A percentile compares a stretch with the other conserved stretches of the same genome.
Evolutionary conservation across 2,888 invertebrate genomes (phyloP).

Genomic region (Endomychus coccineus): DNA sequence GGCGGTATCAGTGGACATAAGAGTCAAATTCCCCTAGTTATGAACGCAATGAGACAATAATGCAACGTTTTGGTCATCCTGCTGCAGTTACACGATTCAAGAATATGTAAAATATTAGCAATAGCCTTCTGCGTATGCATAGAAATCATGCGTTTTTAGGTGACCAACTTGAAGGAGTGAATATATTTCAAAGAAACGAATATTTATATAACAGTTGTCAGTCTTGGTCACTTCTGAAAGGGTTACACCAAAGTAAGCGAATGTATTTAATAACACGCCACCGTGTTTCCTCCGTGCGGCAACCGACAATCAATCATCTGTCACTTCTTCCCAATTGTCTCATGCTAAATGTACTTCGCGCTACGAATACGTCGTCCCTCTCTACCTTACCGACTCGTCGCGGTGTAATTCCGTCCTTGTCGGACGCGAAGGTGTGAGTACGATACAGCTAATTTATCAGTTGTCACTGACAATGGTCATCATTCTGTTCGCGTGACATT

Average conservation of each 20-base stretch:
- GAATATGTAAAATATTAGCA: too few species aligned
- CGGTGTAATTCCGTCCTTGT: slow-evolving; percentile 9
- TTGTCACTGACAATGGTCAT: slow-evolving; percentile 37
- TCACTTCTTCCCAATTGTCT: slow-evolving; percentile 19
- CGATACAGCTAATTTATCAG: slow-evolving; percentile 33
- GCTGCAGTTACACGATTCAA: too few species aligned
- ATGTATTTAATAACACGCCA: slow-evolving; percentile 15
- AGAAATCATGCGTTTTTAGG: too few species aligned
- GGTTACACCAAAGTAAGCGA: slow-evolving; percentile 15
- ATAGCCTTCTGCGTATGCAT: too few species aligned
- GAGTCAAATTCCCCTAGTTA: too few species aligned
- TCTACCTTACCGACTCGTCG: slow-evolving; percentile 12
- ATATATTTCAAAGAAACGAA: too few species aligned
- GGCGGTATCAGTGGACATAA: too few species aligned
- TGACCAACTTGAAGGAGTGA: too few species aligned
- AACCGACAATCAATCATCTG: slow-evolving; percentile 20
- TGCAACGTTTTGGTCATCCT: too few species aligned
- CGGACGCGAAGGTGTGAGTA: slow-evolving; percentile 11
- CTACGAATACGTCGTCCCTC: slow-evolving; percentile 13
- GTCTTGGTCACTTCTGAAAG: slow-evolving; percentile 17
- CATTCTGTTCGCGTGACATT: slow-evolving; percentile 31
- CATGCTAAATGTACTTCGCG: slow-evolving; percentile 17
- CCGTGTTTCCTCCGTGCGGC: slow-evolving; percentile 12
- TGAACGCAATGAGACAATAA: too few species aligned
- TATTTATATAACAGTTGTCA: too few species aligned